Evolutionary conservation across 64 coral and sea anemone genomes (phyloP), one percentile per base, ranked within the genome.

Genomic region (Anthopleura sola): DNA sequence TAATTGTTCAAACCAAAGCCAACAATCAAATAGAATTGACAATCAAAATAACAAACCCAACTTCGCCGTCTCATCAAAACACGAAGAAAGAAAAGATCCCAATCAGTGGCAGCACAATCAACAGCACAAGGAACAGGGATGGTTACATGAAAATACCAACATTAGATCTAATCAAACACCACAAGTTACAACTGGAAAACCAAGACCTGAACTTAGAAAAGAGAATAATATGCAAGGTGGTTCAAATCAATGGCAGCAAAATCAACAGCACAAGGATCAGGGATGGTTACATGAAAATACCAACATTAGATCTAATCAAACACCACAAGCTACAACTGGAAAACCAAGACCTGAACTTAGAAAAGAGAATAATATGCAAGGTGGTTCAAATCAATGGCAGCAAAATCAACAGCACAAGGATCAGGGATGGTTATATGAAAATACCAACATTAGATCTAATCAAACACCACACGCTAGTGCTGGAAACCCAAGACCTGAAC

Each of bases 61-160:
- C 29, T 71, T 71, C 34, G 14, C 66, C 11, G 28, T 13, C 66
- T 3, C 66, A 32, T 13, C 24, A 17, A 71, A 32, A 36, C 24
- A 32, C 34, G 20, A 71, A 71, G 66, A 62, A 62, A n/a, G 66
- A 71, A 71, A 36, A 9, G 28, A 0, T 34, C 36, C 31, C 18
- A 57, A 84, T 49, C 58, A 91, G 19, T 56, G 79, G 37, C 49
- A 86, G 26, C 62, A 34, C 36, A 29, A 34, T 44, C 87, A 88
- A 82, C 79, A 82, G 47, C 20, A 36, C 47, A 37, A 44, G 40
- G 29, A 56, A 56, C 55, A 56, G 0, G 55, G 55, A 21, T 55
- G 29, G 23, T 51, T 80, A 88, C 4, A 18, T 21, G 14, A 17
- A 14, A 55, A 56, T 17, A 56, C 55, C 55, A 56, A 21, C 2